phyloP scores from a whole-genome alignment of 2,113 vertebrate species.

The Prunella fulvescens region DNA sequence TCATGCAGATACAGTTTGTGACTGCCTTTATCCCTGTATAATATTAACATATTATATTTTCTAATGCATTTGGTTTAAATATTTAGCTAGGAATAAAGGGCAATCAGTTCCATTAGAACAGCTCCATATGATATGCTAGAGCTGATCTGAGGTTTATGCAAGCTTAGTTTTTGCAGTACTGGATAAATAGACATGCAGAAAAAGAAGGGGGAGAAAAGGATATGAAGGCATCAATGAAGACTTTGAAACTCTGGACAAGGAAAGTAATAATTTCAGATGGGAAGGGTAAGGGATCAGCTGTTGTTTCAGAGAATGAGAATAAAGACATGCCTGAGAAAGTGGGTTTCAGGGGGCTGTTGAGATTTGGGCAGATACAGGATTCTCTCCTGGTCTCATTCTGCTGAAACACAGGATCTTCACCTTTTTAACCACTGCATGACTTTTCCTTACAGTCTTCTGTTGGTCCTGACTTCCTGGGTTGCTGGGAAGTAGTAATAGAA shows the following conservation, averaged over 20 bases:
- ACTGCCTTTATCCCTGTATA: neutral
- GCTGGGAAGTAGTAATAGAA: neutral
- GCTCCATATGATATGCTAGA: neutral
- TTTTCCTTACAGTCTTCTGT: neutral
- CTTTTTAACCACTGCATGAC: neutral
- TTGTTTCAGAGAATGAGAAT: neutral
- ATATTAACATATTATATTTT: neutral
- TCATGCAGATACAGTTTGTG: neutral
- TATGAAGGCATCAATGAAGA: neutral
- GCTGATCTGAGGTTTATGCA: neutral
- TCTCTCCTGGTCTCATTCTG: neutral
- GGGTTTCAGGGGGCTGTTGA: neutral
- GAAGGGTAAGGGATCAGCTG: neutral
- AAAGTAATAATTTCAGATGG: neutral
- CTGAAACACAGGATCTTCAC: neutral
- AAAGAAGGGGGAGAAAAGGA: neutral
- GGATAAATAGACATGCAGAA: fast-evolving
- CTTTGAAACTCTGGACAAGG: neutral
- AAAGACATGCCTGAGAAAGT: neutral
- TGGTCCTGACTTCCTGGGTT: neutral
- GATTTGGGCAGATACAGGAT: neutral
- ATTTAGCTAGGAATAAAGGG: neutral
- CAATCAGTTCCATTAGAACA: neutral
- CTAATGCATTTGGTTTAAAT: neutral
- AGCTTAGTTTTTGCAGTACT: neutral